Evolutionary conservation across 2,888 invertebrate species (phyloP).

Genomic region (Elysia crispata): DNA sequence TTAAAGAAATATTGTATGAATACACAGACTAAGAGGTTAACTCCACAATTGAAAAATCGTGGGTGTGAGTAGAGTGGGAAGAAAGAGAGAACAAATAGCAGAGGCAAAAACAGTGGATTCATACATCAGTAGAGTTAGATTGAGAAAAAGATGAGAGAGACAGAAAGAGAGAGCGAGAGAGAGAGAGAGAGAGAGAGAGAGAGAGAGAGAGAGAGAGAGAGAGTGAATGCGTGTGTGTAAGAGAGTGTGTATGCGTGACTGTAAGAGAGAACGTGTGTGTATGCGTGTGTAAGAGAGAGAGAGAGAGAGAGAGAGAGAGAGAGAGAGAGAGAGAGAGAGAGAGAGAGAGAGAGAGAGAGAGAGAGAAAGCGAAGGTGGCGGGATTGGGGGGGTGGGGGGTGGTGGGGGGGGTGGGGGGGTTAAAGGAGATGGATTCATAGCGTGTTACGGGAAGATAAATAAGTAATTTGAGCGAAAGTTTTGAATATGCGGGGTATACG

Average conservation of each 20-base stretch:
- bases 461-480: too few relatives aligned
- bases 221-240: neutral
- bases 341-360: conserved; percentile 27
- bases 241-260: neutral
- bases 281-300: conserved; percentile 11
- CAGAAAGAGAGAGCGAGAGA: conserved; percentile 2
- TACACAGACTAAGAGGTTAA: neutral
- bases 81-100: too few relatives aligned
- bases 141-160: neutral
- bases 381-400: neutral
- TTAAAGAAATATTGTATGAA: too few relatives aligned
- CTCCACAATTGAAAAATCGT: neutral
- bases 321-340: conserved; percentile 25
- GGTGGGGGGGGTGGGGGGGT: neutral
- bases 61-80: neutral
- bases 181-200: conserved; percentile 12
- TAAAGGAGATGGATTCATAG: too few relatives aligned
- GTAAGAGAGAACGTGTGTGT: neutral
- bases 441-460: too few relatives aligned
- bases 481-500: too few relatives aligned
- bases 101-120: too few relatives aligned
- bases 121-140: neutral
- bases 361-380: neutral
- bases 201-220: conserved; percentile 9
- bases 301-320: conserved; percentile 28